phyloP scores from a whole-genome alignment of 2,113 vertebrate species.

The Bubo scandiacus region DNA sequence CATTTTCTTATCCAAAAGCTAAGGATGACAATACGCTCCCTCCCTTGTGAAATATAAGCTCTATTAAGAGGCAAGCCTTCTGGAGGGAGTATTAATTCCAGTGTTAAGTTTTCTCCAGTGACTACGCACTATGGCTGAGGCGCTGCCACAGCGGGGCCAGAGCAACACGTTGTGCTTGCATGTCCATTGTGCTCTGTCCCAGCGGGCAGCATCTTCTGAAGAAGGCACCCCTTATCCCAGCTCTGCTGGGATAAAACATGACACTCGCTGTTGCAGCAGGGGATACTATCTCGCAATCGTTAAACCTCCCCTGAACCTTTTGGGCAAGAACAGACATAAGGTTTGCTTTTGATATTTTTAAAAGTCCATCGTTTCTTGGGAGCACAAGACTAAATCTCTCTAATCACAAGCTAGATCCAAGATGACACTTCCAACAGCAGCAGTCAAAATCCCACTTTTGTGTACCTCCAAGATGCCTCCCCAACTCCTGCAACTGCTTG shows the following conservation, averaged over 20 bases:
- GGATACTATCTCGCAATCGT: fast-evolving
- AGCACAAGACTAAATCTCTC: fast-evolving
- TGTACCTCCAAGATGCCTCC: neutral
- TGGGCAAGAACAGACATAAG: neutral
- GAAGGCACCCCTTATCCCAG: neutral
- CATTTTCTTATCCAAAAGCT: neutral
- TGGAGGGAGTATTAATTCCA: neutral
- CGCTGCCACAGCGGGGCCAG: fast-evolving
- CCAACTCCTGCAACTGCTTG: neutral
- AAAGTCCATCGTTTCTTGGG: neutral
- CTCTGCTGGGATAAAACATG: fast-evolving
- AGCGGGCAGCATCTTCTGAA: neutral
- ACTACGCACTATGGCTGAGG: neutral
- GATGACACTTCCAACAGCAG: neutral
- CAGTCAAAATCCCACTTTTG: neutral
- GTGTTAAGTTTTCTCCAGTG: fast-evolving
- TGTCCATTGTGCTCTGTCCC: fast-evolving
- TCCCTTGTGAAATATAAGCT: neutral
- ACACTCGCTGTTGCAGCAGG: neutral
- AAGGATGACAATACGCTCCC: fast-evolving
- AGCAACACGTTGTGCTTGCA: fast-evolving
- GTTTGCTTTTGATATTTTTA: neutral
- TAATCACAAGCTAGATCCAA: neutral
- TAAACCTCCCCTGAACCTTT: neutral
- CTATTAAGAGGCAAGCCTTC: neutral